Evolutionary conservation across 2,113 vertebrate species (phyloP).

Genomic region (Formicarius rufipectus): DNA sequence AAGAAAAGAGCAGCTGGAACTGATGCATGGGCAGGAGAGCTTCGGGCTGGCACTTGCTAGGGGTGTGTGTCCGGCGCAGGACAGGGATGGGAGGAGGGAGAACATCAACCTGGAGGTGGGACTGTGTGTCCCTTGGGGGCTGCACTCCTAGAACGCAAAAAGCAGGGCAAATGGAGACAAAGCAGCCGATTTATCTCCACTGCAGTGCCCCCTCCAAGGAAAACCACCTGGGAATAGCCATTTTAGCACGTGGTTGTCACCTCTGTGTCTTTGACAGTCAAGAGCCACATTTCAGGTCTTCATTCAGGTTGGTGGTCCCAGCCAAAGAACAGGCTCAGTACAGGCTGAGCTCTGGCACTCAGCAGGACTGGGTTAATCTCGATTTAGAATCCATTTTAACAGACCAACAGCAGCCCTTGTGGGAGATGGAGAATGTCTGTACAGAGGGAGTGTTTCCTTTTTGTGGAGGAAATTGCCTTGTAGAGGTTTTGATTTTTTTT

Average conservation of each 20-base stretch:
- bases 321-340: not conserved
- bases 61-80: too few species aligned
- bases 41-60: too few species aligned
- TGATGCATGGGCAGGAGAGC: fast-evolving
- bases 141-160: not conserved
- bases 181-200: not conserved
- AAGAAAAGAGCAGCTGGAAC: not conserved
- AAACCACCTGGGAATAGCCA: not conserved
- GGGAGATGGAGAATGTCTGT: not conserved
- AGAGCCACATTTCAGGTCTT: not conserved
- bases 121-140: not conserved
- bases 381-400: not conserved
- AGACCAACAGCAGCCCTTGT: not conserved
- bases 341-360: not conserved
- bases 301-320: fast-evolving
- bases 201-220: not conserved
- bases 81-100: not conserved
- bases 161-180: not conserved
- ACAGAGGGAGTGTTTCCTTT: not conserved
- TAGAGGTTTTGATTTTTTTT: not conserved
- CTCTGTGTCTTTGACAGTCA: not conserved
- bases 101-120: not conserved
- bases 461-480: not conserved
- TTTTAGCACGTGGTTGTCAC: not conserved
- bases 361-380: not conserved